Base-by-base conservation (phyloP, 2,113 vertebrate genomes). In the Pyrgilauda ruficollis region DNA sequence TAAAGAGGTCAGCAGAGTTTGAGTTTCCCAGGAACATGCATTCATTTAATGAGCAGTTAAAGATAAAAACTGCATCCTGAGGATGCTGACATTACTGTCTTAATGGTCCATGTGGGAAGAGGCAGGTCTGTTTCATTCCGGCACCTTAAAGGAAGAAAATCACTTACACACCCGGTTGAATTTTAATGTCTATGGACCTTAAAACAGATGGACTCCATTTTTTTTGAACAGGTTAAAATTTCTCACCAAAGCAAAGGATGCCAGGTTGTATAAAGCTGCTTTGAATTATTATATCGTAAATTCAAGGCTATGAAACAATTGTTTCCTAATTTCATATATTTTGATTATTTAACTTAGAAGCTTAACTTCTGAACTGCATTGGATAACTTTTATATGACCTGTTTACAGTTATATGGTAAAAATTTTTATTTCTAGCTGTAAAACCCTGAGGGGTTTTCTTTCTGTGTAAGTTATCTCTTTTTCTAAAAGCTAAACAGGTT, bases 1-100 rank as follows among this genome's bases (percentile, higher is more conserved):
- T 87, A 79, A 87, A 85, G 59, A 77, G 90, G 87, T 96, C 94
- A 87, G 41, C 66, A 82, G 52, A 90, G 39, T 94, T 87, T 87
- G 70, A 50, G 49, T 93, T 89, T 89, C 74, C 78, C 70, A 94
- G 91, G 66, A 93, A 43, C 26, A 43, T 4, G 19, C 33, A 69
- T 87, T 46, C 58, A 53, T 82, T 89, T 96, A 87, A 84, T 53
- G 49, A 96, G 46, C n/a, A 76, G 49, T 73, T 79, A 72, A 70
- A 82, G 58, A 78, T 41, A 89, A 68, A 84, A 82, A 72, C 28
- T 64, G 33, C 20, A 82, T 90, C 58, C 37, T 76, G 58, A 91
- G 31, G 37, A 56, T 72, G 19, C 66, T 82, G 78, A 61, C 46
- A 76, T n/a, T 10, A 55, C 46, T 68, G 24, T 69, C 31, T 37